These are phyloP conservation scores for Scalopus aquaticus DNA, from an alignment of 2,113 vertebrate species.

Conservation along the genomic window DNA sequence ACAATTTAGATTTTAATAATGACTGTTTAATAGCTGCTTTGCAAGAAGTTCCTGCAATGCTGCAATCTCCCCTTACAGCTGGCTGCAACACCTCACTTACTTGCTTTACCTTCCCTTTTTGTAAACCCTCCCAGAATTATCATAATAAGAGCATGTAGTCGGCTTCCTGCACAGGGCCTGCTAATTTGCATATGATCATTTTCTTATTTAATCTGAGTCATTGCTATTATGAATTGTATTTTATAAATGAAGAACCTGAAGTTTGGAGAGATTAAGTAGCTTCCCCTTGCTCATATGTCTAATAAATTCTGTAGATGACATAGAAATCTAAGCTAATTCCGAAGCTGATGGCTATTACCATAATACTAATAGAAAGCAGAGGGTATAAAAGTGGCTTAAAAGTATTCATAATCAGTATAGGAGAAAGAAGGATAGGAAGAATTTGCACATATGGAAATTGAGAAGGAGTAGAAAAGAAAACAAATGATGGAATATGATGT, in stretches of 20 bases:
- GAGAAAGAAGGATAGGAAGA: background rate
- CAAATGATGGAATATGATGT: background rate
- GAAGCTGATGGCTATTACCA: background rate
- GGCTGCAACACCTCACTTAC: background rate
- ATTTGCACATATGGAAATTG: background rate
- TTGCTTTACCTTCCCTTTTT: background rate
- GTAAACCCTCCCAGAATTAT: background rate
- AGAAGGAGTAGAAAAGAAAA: background rate
- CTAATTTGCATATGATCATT: background rate
- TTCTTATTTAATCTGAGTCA: background rate
- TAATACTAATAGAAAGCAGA: background rate
- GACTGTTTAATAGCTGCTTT: background rate
- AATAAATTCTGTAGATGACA: background rate
- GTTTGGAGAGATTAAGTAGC: background rate
- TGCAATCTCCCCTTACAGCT: background rate
- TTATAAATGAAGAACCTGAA: background rate
- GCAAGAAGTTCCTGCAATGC: background rate
- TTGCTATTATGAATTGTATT: background rate
- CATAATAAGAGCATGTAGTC: background rate
- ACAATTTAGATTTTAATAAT: background rate
- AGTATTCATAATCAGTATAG: background rate
- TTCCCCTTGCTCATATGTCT: background rate
- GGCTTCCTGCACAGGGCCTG: background rate
- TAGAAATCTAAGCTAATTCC: background rate
- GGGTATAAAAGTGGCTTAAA: background rate